Percentiles rank a stretch among this genome's conserved stretches.
Evolutionary conservation across 2,797 vertebrate genomes (phyloP).

Genomic region (Micropoecilia bifurca): DNA sequence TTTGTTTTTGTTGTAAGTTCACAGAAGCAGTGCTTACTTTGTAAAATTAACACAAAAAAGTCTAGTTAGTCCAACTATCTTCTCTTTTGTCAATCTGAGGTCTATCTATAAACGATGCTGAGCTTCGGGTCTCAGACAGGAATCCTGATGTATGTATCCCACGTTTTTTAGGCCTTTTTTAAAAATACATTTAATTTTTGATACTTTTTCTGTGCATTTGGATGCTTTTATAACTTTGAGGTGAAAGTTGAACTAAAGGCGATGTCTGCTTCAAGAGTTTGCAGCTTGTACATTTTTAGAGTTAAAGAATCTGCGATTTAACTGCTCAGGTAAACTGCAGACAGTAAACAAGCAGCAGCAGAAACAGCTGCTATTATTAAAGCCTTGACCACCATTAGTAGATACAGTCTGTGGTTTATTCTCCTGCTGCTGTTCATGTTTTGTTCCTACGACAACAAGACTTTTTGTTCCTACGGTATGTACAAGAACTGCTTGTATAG

Average conservation of each 20-base stretch:
- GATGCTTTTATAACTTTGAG: not conserved
- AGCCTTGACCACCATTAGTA: not conserved
- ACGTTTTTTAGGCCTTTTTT: not conserved
- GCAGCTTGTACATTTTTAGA: not conserved
- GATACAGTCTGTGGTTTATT: not conserved
- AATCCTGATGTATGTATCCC: not conserved
- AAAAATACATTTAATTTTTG: not conserved
- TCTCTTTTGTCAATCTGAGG: no score
- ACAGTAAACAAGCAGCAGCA: not conserved
- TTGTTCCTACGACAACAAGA: not conserved
- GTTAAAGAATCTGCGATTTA: not conserved
- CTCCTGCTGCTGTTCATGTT: not conserved
- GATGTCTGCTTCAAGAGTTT: not conserved
- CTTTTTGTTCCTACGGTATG: constrained; percentile 2
- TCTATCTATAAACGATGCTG: not conserved
- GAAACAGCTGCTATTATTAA: not conserved
- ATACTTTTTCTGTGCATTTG: not conserved
- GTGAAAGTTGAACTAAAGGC: not conserved
- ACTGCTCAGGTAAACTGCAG: not conserved
- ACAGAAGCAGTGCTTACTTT: no score
- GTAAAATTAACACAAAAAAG: no score
- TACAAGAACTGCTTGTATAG: not conserved
- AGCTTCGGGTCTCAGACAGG: not conserved
- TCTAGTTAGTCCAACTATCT: no score
- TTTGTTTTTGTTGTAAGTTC: no score